Base-by-base conservation (phyloP, 2,797 vertebrate genomes). In the Benthosema pterotum region DNA sequence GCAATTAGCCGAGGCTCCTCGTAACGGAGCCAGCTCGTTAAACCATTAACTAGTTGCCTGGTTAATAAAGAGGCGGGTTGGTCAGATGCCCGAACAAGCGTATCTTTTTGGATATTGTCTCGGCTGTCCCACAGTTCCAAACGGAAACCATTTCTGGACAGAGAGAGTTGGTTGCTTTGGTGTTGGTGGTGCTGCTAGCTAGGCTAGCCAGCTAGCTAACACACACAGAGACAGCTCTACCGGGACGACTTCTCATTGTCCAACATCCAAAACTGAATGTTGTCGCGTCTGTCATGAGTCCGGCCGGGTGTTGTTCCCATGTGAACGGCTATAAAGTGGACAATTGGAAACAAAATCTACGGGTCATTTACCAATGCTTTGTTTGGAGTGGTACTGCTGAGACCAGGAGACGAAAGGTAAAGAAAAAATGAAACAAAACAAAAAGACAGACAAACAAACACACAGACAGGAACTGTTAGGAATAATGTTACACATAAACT, bases 321-420 rank as follows among this genome's bases (percentile, higher is more conserved):
- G 94, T 98, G 94, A 95, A 94, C 93, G 94, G 93, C 87, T 98
- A 96, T 94, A 98, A 98, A 93, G 96, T 97, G 95, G 96, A 98
- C 80, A 97, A 98, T 88, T 98, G 96, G 96, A 97, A 95, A 92
- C 96, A 97, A 93, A 98, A 97, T 78, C 94, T 98, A 76, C 93
- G 96, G 79, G 95, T 96, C 81, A 97, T 98, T 82, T 98, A 98
- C 92, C 96, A 98, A 89, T 97, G 96, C 92, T 98, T 98, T 95
- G 96, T 98, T 83, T 98, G 96, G 96, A 96, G 94, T 89, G 96
- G 95, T 69, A 94, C 95, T 73, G 95, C 95, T 60, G 96, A 98
- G 90, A 95, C 95, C 89, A 94, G 96, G 86, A 96, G 96, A 92
- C 94, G 96, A 77, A 98, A 98, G 96, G 96, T 96, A 93, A 85